Conservation (phyloP, 1,140 invertebrate species). For the Helicoverpa zea region DNA sequence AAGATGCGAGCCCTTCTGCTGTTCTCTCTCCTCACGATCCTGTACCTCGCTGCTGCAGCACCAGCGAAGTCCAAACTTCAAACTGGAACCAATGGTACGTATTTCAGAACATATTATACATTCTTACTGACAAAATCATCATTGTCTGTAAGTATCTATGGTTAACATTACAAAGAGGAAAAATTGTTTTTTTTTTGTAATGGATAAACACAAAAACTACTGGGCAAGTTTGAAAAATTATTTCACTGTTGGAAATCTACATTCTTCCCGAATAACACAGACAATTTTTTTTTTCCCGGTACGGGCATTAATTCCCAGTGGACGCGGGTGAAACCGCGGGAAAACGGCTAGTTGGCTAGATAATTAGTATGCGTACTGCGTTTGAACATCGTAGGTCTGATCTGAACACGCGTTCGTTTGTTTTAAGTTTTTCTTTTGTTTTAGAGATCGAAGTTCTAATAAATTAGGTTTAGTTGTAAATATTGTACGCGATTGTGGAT, state of each 20-base stretch:
- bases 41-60: slow-evolving; percentile 47
- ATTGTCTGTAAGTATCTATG: too few species aligned
- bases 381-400: not conserved
- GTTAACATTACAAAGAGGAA: too few species aligned
- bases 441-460: not conserved
- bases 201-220: too few species aligned
- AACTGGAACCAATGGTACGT: slow-evolving; percentile 53
- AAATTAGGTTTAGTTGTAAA: slow-evolving; percentile 27
- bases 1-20: slow-evolving; percentile 48
- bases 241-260: too few species aligned
- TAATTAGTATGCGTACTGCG: slow-evolving; percentile 27
- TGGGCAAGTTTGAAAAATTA: too few species aligned
- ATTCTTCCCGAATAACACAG: not conserved
- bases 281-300: too few species aligned
- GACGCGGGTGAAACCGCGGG: too few species aligned
- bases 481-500: not conserved
- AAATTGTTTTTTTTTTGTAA: too few species aligned
- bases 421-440: slow-evolving; percentile 29
- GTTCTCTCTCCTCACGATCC: slow-evolving; percentile 40
- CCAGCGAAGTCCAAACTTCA: slow-evolving; percentile 50
- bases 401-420: not conserved
- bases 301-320: not conserved
- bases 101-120: not conserved
- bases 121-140: slow-evolving; percentile 1
- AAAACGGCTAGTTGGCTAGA: too few species aligned